Base-by-base conservation (phyloP, 1,140 invertebrate species). In the Leptinotarsa texana region DNA sequence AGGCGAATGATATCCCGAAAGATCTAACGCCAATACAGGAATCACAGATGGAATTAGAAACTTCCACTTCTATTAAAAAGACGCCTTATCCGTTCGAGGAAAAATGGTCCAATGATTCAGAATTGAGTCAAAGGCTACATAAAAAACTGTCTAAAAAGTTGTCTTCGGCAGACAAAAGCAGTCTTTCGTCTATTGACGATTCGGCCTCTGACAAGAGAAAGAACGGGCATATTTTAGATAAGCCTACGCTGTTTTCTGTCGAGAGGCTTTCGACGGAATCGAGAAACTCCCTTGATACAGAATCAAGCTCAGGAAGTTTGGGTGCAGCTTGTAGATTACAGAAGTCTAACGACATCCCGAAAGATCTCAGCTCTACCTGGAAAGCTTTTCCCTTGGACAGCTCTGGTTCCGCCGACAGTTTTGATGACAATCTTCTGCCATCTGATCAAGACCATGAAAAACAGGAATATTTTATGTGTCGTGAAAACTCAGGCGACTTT, bases 311-410 rank as follows among this genome's bases (percentile, higher is more conserved):
- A n/a, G 91, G 92, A 8, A 92, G 91, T 42, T 85, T 92, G 51
- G 90, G 90, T 11, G 88, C 89, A 65, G 90, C 89, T 21, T 83
- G 79, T 65, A 80, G 82, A 48, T 68, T 84, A 33, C 91, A 92
- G 80, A 87, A 92, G 66, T 89, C 89, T 61, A 89, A 89, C 1
- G 89, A 87, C 65, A 82, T 88, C 13, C 86, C 80, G 71, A 87
- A 90, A 80, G 91, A 93, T 80, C 84, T 92, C 62, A 92, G 90
- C 84, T 91, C 92, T n/a, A 93, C 93, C 3, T 94, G 92, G 92
- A 89, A 91, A 79, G 91, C 92, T 1, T 95, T 94, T 81, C 91
- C 93, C n/a, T 88, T 94, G 8, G 93, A 92, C 81, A 92, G 92
- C 78, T 94, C 92, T 0, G 89, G 89, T 62, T 90, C 90, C 69